Conservation (phyloP, 2,113 vertebrate species). For the Plotosus lineatus region DNA sequence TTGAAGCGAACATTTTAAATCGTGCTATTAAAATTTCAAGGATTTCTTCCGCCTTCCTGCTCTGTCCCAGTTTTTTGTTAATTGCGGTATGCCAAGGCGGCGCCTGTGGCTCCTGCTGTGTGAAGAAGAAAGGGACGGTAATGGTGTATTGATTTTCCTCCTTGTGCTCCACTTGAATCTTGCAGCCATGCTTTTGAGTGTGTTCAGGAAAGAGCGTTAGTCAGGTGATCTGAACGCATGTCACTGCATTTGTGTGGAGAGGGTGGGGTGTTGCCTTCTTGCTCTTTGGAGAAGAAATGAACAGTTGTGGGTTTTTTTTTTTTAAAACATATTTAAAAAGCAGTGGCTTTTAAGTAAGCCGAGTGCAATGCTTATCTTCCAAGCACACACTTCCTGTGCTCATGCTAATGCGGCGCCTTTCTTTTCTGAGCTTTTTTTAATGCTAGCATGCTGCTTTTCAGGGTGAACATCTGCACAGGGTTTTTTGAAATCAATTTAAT, state of each 20-base stretch:
- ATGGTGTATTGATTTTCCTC: slow-evolving; percentile 29
- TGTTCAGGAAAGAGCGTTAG: background rate
- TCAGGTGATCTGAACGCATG: background rate
- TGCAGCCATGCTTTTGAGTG: background rate
- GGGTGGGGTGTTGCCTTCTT: background rate
- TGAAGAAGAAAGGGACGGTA: slow-evolving; percentile 20
- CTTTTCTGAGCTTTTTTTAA: no score
- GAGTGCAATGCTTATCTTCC: background rate
- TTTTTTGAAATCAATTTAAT: no score
- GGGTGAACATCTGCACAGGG: background rate
- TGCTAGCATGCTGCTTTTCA: background rate
- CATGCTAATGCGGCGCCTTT: background rate
- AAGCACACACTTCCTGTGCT: background rate
- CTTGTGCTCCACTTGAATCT: background rate
- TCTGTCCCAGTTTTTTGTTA: slow-evolving; percentile 8
- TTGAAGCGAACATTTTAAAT: background rate
- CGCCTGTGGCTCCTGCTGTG: background rate
- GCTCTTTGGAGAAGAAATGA: background rate
- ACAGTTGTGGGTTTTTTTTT: background rate
- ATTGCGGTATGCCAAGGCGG: background rate
- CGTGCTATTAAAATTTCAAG: background rate
- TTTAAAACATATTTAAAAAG: background rate
- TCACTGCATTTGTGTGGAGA: background rate
- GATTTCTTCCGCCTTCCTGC: background rate
- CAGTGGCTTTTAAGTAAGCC: background rate